phyloP scores from a whole-genome alignment of 2,797 vertebrate species.

The Anguilla obscura region DNA sequence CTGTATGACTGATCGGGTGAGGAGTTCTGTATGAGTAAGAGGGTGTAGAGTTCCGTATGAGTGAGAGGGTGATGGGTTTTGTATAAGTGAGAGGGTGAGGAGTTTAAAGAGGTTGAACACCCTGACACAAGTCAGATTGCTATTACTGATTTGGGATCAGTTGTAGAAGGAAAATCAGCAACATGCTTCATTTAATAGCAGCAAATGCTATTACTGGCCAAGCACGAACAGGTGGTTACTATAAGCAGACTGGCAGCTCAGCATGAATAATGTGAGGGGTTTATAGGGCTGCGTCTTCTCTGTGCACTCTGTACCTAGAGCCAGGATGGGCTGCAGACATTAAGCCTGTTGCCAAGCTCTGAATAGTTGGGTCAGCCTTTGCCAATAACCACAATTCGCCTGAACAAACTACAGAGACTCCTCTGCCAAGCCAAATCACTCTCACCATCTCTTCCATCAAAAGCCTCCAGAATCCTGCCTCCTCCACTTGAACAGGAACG shows the following conservation, averaged over 20 bases:
- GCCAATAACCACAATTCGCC: background rate
- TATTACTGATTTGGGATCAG: background rate
- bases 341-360: conserved; percentile 12
- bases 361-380: background rate
- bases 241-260: conserved; percentile 60
- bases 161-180: background rate
- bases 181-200: conserved; percentile 20
- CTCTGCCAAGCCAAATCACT: background rate
- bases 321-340: background rate
- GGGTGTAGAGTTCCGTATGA: background rate
- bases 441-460: conserved; percentile 12
- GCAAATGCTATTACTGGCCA: conserved; percentile 53
- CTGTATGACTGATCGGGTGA: background rate
- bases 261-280: conserved; percentile 61
- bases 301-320: background rate
- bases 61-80: background rate
- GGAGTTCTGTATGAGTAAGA: background rate
- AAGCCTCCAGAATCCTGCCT: background rate
- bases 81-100: background rate
- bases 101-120: background rate
- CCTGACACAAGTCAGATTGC: background rate
- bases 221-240: conserved; percentile 66
- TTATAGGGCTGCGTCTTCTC: conserved; percentile 33
- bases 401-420: background rate
- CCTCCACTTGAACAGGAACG: background rate